Base-by-base conservation (phyloP, 2,888 invertebrate genomes). In the Rotaria macrura region DNA sequence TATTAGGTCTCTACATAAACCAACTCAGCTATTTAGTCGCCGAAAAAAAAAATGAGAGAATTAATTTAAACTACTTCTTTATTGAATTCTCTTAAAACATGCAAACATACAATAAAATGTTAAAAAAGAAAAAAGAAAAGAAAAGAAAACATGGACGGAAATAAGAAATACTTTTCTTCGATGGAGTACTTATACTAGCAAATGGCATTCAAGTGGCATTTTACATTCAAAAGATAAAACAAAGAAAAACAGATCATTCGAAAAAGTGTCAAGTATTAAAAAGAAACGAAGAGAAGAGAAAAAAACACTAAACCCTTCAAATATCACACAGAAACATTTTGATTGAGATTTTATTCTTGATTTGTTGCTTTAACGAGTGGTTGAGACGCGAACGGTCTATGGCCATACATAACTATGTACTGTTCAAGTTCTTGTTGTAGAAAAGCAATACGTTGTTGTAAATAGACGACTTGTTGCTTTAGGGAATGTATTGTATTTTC, bases 371-470 rank as follows among this genome's bases (percentile, higher is more conserved):
- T 65, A 34, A 38, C 20, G 38, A 38, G 20, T 34, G 38, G 20
- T 34, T 34, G 14, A 34, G 34, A 34, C 6, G 34, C 20, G 1
- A 12, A 2, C 38, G 65, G 65, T 65, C 65, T 29, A 79, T 79
- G 79, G n/a, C 79, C 79, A 79, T 79, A 79, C 6, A 14, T 5
- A 23, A 43, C 43, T 43, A 79, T 43, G 9, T 79, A 79, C n/a
- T 79, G 79, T 79, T 79, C 79, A 14, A 79, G 43, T 43, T 79
- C 79, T 43, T 79, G 40, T 79, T 79, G 79, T n/a, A 79, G 43
- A 79, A 79, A 79, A 79, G 79, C 79, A 79, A 79, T 79, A 43
- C 79, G 79, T 79, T 79, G 79, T 79, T 79, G 79, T 79, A 79
- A 79, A 79, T 79, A 79, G 9, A 79, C 43, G 10, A 79, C 43